These are phyloP conservation scores for Toxostoma redivivum DNA, from an alignment of 2,113 vertebrate species.

Conservation along the genomic window DNA sequence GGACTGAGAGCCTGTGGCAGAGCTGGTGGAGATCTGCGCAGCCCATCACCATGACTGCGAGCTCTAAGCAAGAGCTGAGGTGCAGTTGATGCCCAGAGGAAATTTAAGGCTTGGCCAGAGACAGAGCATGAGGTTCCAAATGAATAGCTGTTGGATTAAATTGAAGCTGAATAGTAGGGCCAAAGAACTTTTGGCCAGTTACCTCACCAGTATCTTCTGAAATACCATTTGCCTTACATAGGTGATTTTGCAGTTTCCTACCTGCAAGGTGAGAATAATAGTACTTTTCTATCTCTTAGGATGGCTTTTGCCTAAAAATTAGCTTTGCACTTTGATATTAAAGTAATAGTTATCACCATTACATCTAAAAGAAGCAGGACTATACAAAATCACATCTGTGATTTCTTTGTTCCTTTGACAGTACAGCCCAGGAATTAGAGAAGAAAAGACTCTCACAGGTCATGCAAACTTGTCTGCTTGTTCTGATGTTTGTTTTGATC, in stretches of 20 bases:
- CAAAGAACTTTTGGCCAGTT: neutral
- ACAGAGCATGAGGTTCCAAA: neutral
- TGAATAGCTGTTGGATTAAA: neutral
- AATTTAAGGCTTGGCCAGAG: neutral
- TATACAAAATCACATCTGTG: neutral
- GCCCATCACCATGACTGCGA: fast-evolving
- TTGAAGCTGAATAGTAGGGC: neutral
- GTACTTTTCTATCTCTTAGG: neutral
- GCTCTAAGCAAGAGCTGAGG: neutral
- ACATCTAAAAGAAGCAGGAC: neutral
- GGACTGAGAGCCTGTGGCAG: neutral
- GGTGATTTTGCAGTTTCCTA: neutral
- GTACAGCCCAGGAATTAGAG: neutral
- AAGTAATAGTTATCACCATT: neutral
- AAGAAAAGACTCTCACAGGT: neutral
- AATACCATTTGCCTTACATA: neutral
- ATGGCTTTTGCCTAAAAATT: neutral
- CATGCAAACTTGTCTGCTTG: neutral
- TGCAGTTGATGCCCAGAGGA: neutral
- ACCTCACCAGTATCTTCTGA: neutral
- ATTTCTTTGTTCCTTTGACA: neutral
- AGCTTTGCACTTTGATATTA: neutral
- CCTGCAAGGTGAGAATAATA: neutral
- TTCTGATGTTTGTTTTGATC: neutral
- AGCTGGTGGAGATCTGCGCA: fast-evolving